Conservation (phyloP, 1,140 invertebrate genomes). For the Drosophila kepulauana region DNA sequence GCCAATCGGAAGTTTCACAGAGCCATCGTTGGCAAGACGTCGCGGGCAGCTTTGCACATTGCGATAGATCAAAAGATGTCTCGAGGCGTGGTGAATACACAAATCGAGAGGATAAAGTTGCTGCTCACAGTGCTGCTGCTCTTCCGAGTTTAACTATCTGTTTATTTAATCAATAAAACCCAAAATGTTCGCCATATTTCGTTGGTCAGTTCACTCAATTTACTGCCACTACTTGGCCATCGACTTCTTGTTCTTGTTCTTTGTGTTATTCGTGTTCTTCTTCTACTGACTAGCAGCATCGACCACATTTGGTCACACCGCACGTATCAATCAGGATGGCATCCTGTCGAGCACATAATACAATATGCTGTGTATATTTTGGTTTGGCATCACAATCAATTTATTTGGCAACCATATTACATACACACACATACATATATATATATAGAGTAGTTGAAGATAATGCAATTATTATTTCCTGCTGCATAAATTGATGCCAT, state of each 20-base stretch:
- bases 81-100: too few species aligned
- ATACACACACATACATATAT: too few species aligned
- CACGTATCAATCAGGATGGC: conserved; percentile 11
- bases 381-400: conserved; percentile 18
- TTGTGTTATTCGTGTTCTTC: too few species aligned
- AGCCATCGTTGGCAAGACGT: too few species aligned
- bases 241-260: too few species aligned
- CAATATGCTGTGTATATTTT: neutral
- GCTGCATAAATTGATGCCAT: conserved; percentile 2
- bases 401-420: neutral
- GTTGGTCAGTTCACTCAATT: conserved; percentile 6
- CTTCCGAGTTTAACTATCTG: neutral
- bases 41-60: too few species aligned
- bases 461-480: conserved; percentile 35
- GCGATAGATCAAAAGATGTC: too few species aligned
- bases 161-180: neutral
- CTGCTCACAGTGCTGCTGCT: neutral
- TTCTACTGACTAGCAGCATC: neutral
- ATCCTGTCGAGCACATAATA: conserved; percentile 1
- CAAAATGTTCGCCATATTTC: neutral
- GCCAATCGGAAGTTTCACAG: too few species aligned
- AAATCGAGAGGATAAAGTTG: neutral
- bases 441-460: neutral
- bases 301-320: conserved; percentile 1
- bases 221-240: neutral